Percentiles rank a stretch among this genome's conserved stretches.
Evolutionary conservation across 2,888 invertebrate genomes (phyloP).

Genomic region (Portevinia maculata): DNA sequence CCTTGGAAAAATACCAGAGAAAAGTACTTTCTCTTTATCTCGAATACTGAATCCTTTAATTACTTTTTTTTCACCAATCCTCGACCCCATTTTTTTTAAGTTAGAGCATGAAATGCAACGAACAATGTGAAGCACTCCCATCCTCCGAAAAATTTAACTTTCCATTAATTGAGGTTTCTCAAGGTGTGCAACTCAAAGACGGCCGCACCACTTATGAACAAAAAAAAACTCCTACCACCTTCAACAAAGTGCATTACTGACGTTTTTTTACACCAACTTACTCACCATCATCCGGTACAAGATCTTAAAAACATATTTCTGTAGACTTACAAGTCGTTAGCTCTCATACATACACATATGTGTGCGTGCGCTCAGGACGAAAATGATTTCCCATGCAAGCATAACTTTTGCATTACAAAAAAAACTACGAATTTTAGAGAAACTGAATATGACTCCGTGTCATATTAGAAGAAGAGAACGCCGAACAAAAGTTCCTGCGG

Average conservation of each 20-base stretch:
- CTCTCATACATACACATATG: neutral
- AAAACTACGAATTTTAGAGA: neutral
- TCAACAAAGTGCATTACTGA: conserved; percentile 15
- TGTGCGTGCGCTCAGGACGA: conserved; percentile 4
- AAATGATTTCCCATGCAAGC: conserved; percentile 23
- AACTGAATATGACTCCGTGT: conserved; percentile 31
- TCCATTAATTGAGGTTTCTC: conserved; percentile 38
- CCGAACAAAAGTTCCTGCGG: conserved; percentile 39
- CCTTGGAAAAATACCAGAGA: conserved; percentile 22
- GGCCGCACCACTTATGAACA: conserved; percentile 7
- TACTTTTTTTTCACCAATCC: neutral
- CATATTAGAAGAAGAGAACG: conserved; percentile 23
- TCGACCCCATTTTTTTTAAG: conserved; percentile 4
- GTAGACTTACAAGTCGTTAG: conserved; percentile 24
- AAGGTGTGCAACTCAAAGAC: conserved; percentile 7
- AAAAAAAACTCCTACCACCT: conserved; percentile 7
- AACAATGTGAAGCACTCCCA: conserved; percentile 13
- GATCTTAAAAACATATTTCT: conserved; percentile 15
- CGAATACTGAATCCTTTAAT: neutral
- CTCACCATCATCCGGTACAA: neutral
- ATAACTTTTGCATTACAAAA: conserved; percentile 27
- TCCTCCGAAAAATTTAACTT: conserved; percentile 29
- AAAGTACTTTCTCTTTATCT: neutral
- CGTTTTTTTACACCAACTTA: neutral
- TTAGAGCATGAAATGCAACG: conserved; percentile 14